Evolutionary conservation across 2,113 vertebrate species (phyloP), one percentile per base, ranked within the genome.

Genomic region (Pipa parva): DNA sequence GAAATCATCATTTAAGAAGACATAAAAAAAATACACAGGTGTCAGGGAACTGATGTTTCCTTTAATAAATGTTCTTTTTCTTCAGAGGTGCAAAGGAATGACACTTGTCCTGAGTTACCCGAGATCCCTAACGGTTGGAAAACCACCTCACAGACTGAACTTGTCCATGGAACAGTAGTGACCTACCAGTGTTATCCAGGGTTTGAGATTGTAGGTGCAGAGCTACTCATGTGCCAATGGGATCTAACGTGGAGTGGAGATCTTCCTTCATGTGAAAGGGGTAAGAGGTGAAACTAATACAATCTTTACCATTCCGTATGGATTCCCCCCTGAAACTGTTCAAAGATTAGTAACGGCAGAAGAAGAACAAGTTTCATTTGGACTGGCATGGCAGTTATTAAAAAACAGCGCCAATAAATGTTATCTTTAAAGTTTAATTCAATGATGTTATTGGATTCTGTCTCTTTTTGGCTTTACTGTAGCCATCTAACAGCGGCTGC

Each of bases 201-300:
- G 48, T 98, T 88, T 63, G 92, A 95, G 76, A 79, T 97, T 71
- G 74, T 85, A 0, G 95, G 95, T 36, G 85, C 92, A 0, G 93
- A 95, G 76, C 85, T 94, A 69, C 90, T 97, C 60, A 95, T 97
- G 92, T 98, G 95, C 71, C 95, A 98, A 72, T 98, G 95, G 95
- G 95, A 98, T 78, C 85, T 98, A 68, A 95, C 92, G 0, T 98
- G 95, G 95, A 98, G 95, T 0, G 93, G 91, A 0, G 95, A 97
- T 74, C 76, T 95, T 36, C 95, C 95, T 0, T 83, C 86, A 69
- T 98, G 95, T 25, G 92, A 97, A 63, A 85, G 87, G 78, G 92
- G 95, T 96, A 72, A 90, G 85, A 13, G 1, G 3, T 1, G 0
- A 22, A 27, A 3, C 0, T 63, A 17, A 52, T 25, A 27, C 21